Evolutionary conservation across 1,140 invertebrate genomes (phyloP), one percentile per base, ranked within the genome.

Genomic region (Scaptodrosophila lebanonensis): DNA sequence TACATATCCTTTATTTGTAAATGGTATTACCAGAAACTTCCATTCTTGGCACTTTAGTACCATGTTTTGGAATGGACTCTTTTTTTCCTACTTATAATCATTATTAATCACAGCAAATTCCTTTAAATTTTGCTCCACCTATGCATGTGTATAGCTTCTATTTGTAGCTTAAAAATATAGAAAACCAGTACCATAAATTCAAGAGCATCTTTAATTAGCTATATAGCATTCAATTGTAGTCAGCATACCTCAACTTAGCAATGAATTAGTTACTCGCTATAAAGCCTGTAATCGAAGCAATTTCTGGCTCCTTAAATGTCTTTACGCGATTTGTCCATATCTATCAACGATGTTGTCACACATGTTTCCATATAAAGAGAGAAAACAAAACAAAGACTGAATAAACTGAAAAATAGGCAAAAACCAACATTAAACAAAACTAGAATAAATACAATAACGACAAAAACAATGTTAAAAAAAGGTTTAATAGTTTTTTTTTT

Each of bases 321-420:
- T n/a, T n/a, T n/a, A 36, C 22, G 11, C 13, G 7, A 17, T 16
- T 35, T 25, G 15, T 8, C 42, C 33, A 56, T 59, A 57, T 48
- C 50, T 32, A 58, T 63, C 48, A 47, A 53, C 52, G 52, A 68
- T 75, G 64, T 51, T 64, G 70, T 75, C 70, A 72, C 75, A 59
- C 40, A 44, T 48, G 32, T 18, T 29, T 16, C 67, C 67, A 60
- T 61, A 71, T 66, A 66, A 5, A 48, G 50, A 6, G 13, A 29
- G 27, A 32, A 39, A 45, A 35, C 49, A 25, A 53, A 18, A 15
- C 17, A 16, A 7, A 33, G 3, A 25, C 8, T 25, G 22, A 4
- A 4, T 3, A 38, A 50, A 33, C 36, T 6, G 38, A 39, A 48
- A 35, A 17, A 11, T 32, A 20, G 32, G 18, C 40, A 25, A 35